phyloP scores from a whole-genome alignment of 1,140 invertebrate species.

The Dendroctonus ponderosae region DNA sequence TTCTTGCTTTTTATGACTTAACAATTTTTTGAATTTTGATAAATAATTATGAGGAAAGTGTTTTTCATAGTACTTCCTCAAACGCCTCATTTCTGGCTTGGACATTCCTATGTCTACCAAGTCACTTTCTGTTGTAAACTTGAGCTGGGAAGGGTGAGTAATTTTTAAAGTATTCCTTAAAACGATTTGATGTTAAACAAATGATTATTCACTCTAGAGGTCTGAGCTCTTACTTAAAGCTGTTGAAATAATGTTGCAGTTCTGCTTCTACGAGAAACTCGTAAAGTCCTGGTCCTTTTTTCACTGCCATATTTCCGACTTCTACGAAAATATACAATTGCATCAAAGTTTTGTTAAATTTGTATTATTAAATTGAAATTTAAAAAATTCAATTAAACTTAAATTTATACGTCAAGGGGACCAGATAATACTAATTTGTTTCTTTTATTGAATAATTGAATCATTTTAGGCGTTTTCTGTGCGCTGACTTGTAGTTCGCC shows the following conservation, averaged over 20 bases:
- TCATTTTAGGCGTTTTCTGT: too few species aligned
- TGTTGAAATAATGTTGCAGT: conserved; percentile 82
- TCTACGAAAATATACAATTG: conserved; percentile 40
- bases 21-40: conserved; percentile 82
- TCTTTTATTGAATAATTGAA: too few species aligned
- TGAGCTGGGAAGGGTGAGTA: conserved; percentile 90
- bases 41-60: conserved; percentile 91
- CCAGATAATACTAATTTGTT: too few species aligned
- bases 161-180: conserved; percentile 70
- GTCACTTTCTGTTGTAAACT: conserved; percentile 94
- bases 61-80: conserved; percentile 91
- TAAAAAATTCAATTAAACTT: too few species aligned
- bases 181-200: conserved; percentile 11
- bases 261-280: conserved; percentile 90
- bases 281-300: conserved; percentile 72
- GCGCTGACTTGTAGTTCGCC: too few species aligned
- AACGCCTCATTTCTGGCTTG: conserved; percentile 88
- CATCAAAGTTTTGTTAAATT: too few species aligned
- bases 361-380: too few species aligned
- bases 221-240: conserved; percentile 54
- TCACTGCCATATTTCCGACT: conserved; percentile 45
- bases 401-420: too few species aligned
- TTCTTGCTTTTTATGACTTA: conserved; percentile 64
- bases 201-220: neutral
- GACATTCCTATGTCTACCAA: conserved; percentile 89